A percentile compares a stretch with the other conserved stretches of the same genome.
phyloP scores from a whole-genome alignment of 2,888 invertebrate genomes.

The Abrostola tripartita region DNA sequence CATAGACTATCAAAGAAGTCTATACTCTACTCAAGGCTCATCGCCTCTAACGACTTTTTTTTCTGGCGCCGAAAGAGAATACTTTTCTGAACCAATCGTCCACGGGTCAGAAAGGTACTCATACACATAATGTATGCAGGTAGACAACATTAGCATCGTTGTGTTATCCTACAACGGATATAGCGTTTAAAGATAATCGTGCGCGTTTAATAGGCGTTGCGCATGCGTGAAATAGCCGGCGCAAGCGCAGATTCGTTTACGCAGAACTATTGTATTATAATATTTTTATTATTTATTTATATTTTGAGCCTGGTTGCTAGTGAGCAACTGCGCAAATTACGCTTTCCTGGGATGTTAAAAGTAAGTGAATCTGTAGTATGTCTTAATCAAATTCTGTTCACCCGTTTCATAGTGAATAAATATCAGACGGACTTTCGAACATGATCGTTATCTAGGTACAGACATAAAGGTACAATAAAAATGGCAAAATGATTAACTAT shows the following conservation, averaged over 20 bases:
- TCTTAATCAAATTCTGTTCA: neutral
- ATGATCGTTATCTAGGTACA: no score
- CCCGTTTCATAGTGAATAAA: no score
- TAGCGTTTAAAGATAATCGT: constrained; percentile 35
- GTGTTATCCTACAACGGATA: constrained; percentile 30
- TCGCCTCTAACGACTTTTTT: no score
- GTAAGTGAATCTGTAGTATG: no score
- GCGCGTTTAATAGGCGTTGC: constrained; percentile 11
- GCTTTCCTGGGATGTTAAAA: no score
- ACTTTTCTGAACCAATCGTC: neutral
- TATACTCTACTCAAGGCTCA: no score
- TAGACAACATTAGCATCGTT: constrained; percentile 10
- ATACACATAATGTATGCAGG: constrained; percentile 3
- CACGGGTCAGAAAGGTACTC: neutral
- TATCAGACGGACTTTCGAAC: no score
- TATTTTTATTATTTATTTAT: constrained; percentile 26
- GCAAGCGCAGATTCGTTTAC: constrained; percentile 24
- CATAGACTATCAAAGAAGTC: no score
- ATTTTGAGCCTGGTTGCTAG: constrained; percentile 20
- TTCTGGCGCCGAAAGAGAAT: no score
- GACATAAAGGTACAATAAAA: no score
- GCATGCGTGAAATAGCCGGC: constrained; percentile 11
- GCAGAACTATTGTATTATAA: constrained; percentile 2
- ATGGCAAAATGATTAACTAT: no score
- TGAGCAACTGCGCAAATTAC: no score